Conservation (phyloP, 2,797 vertebrate species). For the Fistularia tabacaria region DNA sequence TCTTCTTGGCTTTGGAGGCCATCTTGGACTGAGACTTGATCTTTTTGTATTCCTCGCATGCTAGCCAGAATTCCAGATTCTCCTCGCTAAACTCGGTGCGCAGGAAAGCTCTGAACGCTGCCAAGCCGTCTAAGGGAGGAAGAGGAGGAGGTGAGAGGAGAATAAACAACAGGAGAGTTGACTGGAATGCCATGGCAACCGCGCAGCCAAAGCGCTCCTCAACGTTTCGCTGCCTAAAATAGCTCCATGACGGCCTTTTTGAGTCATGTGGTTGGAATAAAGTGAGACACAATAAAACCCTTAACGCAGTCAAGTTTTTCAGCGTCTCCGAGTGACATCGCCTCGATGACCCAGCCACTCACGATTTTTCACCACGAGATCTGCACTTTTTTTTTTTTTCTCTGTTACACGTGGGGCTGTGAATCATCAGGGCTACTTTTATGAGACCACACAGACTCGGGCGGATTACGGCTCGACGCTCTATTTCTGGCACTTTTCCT, state of each 20-base stretch:
- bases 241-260: conserved; percentile 39
- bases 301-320: conserved; percentile 3
- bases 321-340: conserved; percentile 34
- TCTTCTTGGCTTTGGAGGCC: conserved; percentile 94
- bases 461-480: neutral
- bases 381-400: no score
- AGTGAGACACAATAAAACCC: conserved; percentile 16
- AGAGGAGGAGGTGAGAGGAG: conserved; percentile 31
- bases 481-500: conserved; percentile 20
- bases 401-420: neutral
- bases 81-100: conserved; percentile 98
- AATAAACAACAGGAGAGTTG: conserved; percentile 60
- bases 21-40: conserved; percentile 97
- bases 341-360: conserved; percentile 27
- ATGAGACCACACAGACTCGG: no score
- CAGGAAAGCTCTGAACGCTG: conserved; percentile 93
- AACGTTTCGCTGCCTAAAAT: conserved; percentile 56
- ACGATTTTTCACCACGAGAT: no score
- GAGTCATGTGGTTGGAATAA: conserved; percentile 61
- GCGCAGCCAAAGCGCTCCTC: conserved; percentile 41
- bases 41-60: conserved; percentile 97
- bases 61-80: conserved; percentile 98
- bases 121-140: conserved; percentile 84
- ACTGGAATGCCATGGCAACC: conserved; percentile 70
- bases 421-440: conserved; percentile 24